Evolutionary conservation across 2,797 vertebrate species (phyloP).

Genomic region (Darevskia mixta): DNA sequence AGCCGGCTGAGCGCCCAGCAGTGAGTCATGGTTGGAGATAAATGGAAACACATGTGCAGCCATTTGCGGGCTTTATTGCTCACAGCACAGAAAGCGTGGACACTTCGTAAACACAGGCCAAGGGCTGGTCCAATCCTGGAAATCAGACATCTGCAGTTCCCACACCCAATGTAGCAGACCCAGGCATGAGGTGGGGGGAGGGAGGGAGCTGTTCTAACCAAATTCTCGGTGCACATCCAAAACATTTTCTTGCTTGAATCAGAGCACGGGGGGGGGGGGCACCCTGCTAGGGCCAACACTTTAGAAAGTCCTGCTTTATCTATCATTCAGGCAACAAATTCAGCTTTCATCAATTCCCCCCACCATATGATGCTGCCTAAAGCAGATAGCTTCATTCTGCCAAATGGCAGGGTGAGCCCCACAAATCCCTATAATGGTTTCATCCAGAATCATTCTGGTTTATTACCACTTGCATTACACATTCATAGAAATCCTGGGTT

Average conservation of each 20-base stretch:
- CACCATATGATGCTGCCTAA: not conserved
- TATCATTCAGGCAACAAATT: not conserved
- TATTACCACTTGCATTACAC: not conserved
- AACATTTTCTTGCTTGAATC: not conserved
- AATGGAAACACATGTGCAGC: conserved; percentile 75
- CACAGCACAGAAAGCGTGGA: conserved; percentile 36
- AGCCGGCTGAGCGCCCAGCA: conserved; percentile 38
- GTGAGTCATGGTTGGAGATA: conserved; percentile 71
- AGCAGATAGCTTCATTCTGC: not conserved
- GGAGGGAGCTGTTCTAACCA: not conserved
- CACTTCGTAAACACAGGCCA: conserved; percentile 35
- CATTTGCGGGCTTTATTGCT: accelerated
- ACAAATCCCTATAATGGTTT: not conserved
- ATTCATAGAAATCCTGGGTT: not conserved
- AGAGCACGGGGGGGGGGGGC: not conserved
- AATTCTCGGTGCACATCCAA: not conserved
- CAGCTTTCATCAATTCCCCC: not conserved
- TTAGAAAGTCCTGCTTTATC: not conserved
- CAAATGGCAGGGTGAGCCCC: not conserved
- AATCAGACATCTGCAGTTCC: conserved; percentile 4
- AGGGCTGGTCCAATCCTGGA: not conserved
- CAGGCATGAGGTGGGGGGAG: not conserved
- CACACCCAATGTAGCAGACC: conserved; percentile 9
- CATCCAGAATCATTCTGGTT: not conserved
- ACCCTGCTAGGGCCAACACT: not conserved